Base-by-base conservation (phyloP, 2,888 invertebrate species). In the Oxystoma pomonae region DNA sequence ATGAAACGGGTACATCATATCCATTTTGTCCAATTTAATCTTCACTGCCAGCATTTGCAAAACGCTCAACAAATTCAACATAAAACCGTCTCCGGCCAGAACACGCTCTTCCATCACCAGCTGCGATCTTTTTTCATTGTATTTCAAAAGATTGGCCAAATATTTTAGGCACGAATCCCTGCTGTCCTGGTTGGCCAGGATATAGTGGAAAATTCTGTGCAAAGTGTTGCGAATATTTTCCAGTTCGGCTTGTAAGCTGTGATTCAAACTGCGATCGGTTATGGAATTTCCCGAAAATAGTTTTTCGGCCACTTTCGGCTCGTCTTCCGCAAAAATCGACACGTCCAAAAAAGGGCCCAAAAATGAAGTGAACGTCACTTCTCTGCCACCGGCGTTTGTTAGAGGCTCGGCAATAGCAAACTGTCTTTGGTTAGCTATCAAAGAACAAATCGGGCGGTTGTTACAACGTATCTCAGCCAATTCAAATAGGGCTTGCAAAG, bases 251-350 rank as follows among this genome's bases (percentile, higher is more conserved):
- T 92, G 92, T 51, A 94, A 76, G 0, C 90, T 87, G 69, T 87
- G 84, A 67, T 87, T 88, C 60, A 90, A 82, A 65, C 87, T 85
- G 67, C 87, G 87, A 75, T 90, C 89, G 35, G 83, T 81, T 0
- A 84, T 73, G 1, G 82, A 81, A 65, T 85, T 86, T 1, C 85
- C 85, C 58, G 83, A 81, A 81, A 81, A 84, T 60, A 84, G 71
- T 1, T 71, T 72, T 55, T 69, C 69, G 52, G 71, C 70, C 7
- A 71, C 70, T 69, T 91, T 88, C 0, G 91, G 92, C 77, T 94
- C 92, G 78, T 97, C 97, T 76, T 98, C 97, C 50, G 93, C 94
- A 79, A 97, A 95, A 1, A 96, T 86, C 0, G 97, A 96, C 0
- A 97, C 88, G 9, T 90, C 89, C 68, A 98, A 85, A 81, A 98